Conservation (phyloP, 2,113 vertebrate species). For the Odocoileus virginianus region DNA sequence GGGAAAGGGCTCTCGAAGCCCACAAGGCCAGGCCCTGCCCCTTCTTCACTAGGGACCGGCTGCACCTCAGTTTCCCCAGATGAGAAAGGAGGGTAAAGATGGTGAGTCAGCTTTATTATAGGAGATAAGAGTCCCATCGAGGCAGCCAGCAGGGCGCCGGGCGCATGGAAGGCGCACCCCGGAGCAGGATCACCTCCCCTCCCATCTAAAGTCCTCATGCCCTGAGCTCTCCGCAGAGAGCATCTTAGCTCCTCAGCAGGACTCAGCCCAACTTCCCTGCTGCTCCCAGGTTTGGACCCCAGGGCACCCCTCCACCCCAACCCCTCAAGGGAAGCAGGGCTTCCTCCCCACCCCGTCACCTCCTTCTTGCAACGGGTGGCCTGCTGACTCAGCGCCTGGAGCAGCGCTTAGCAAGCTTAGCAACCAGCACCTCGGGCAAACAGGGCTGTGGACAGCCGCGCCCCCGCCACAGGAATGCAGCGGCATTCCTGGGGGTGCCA, state of each 20-base stretch:
- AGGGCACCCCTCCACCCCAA: not conserved
- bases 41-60: not conserved
- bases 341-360: not conserved
- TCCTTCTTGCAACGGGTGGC: not conserved
- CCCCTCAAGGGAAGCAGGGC: not conserved
- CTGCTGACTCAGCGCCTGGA: constrained; percentile 68
- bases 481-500: constrained; percentile 1
- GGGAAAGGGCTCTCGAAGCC: not conserved
- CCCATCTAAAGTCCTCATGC: not conserved
- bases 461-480: constrained; percentile 68
- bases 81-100: not conserved
- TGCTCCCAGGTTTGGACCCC: not conserved
- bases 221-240: not conserved
- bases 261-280: fast-evolving
- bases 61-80: not conserved
- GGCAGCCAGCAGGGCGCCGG: not conserved
- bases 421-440: constrained; percentile 52
- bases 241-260: not conserved
- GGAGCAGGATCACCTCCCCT: not conserved
- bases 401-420: constrained; percentile 59
- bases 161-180: not conserved
- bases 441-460: constrained; percentile 29
- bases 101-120: constrained; percentile 12
- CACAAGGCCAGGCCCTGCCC: not conserved
- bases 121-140: not conserved